phyloP scores from a whole-genome alignment of 2,113 vertebrate genomes.

The Cariama cristata region DNA sequence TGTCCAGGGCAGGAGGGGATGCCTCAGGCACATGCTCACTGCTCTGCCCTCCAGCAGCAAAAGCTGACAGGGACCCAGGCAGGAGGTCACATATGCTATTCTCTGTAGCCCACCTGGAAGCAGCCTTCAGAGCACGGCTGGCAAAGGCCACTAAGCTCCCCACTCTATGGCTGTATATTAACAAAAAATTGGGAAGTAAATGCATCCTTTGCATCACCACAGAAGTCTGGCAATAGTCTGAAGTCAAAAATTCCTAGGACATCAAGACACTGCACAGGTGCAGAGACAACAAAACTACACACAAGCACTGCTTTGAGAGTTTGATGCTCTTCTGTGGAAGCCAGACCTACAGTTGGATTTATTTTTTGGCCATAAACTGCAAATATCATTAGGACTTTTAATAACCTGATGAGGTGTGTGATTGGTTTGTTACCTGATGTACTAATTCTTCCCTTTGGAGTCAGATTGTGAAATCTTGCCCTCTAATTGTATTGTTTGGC shows the following conservation, averaged over 20 bases:
- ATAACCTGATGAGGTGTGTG: background rate
- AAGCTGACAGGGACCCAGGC: background rate
- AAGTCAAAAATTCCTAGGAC: background rate
- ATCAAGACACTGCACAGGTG: background rate
- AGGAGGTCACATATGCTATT: background rate
- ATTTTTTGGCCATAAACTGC: background rate
- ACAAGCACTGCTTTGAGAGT: fast-evolving
- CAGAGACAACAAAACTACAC: background rate
- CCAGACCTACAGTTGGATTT: background rate
- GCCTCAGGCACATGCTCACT: background rate
- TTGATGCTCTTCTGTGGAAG: background rate
- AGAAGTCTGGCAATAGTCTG: background rate
- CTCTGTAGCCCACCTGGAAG: background rate
- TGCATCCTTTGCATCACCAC: background rate
- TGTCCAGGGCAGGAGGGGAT: background rate
- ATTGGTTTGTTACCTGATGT: background rate
- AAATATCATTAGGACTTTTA: background rate
- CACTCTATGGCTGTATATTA: background rate
- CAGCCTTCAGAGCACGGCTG: background rate
- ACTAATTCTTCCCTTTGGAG: background rate
- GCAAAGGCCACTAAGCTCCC: background rate
- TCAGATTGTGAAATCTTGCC: background rate
- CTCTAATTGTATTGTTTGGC: background rate
- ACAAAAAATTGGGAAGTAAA: background rate
- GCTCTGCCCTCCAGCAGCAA: background rate